Evolutionary conservation across 2,888 invertebrate genomes (phyloP).

Genomic region (Synanthedon vespiformis): DNA sequence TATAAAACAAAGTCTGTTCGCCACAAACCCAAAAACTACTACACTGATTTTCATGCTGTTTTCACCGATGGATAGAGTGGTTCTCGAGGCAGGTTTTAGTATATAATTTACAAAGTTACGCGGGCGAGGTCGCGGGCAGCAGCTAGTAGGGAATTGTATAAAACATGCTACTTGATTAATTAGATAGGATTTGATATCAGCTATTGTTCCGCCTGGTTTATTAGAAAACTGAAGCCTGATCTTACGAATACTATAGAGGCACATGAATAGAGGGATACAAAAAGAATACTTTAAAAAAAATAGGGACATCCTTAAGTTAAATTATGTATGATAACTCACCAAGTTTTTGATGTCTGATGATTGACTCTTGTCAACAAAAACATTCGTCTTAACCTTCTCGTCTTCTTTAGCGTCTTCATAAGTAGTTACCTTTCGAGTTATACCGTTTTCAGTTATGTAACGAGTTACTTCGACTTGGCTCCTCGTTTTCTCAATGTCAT

Average conservation of each 20-base stretch:
- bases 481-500: slow-evolving; percentile 56
- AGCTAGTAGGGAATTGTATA: no score
- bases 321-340: slow-evolving; percentile 34
- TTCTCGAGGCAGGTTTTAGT: no score
- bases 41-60: no score
- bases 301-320: not conserved
- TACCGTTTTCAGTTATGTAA: slow-evolving; percentile 60
- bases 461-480: slow-evolving; percentile 65
- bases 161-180: no score
- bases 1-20: no score
- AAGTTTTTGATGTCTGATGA: slow-evolving; percentile 63
- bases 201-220: not conserved
- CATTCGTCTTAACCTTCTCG: slow-evolving; percentile 61
- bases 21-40: no score
- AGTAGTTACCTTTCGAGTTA: slow-evolving; percentile 58
- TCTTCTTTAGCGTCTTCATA: slow-evolving; percentile 66
- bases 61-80: no score
- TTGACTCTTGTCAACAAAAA: slow-evolving; percentile 63
- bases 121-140: no score
- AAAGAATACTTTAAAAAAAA: not conserved
- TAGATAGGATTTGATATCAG: no score
- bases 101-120: no score
- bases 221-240: not conserved
- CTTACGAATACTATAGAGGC: no score
- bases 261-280: no score